A percentile compares a stretch with the other conserved stretches of the same genome.
These are phyloP conservation scores for Ennomos erosarius DNA, from an alignment of 2,888 invertebrate genomes.

Conservation along the genomic window DNA sequence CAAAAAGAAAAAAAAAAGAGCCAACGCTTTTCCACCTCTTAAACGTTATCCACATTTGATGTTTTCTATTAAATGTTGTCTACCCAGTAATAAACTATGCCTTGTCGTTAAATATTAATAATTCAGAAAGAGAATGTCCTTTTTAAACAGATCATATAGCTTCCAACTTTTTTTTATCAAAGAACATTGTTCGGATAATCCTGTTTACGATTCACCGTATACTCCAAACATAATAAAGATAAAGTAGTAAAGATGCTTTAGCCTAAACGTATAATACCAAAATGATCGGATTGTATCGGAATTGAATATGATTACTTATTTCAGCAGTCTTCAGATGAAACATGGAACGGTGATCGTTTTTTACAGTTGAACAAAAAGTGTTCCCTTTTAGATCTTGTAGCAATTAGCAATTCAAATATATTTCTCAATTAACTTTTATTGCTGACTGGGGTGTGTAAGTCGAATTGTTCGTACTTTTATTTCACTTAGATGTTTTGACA, in stretches of 20 bases:
- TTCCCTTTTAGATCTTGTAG: constrained; percentile 38
- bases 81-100: too few species aligned
- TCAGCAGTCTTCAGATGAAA: background rate
- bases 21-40: too few species aligned
- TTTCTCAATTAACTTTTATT: constrained; percentile 28
- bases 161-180: background rate
- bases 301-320: constrained; percentile 11
- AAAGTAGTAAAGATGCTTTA: too few species aligned
- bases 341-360: background rate
- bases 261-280: background rate
- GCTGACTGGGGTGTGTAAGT: background rate
- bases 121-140: too few species aligned
- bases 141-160: too few species aligned
- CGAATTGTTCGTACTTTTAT: background rate
- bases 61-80: too few species aligned
- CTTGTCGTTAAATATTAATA: too few species aligned
- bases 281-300: constrained; percentile 8
- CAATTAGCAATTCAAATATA: constrained; percentile 68
- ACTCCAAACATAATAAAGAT: background rate
- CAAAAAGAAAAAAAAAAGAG: too few species aligned
- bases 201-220: background rate
- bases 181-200: background rate
- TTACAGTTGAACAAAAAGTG: constrained; percentile 8
- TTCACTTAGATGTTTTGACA: too few species aligned
- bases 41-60: too few species aligned